Base-by-base conservation (phyloP, 2,888 invertebrate genomes). In the Sesamia inferens region DNA sequence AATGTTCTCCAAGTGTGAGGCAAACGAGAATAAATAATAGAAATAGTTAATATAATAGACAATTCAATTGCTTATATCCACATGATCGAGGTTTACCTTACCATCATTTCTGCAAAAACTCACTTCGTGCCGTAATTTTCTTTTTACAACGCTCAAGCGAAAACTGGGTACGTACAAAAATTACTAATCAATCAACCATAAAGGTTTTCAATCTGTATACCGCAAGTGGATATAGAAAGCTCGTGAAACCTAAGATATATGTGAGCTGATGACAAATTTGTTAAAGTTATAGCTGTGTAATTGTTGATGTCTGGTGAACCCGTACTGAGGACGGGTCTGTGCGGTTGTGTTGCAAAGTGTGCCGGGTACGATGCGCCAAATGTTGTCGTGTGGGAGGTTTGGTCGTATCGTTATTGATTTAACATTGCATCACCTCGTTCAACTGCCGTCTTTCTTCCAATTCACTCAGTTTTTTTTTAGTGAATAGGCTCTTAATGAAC, bases 181-280 rank as follows among this genome's bases (percentile, higher is more conserved):
- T 71, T 24, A 58, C 11, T 31, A 78, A 71, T 82, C 82, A 65
- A 71, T 71, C 63, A 78, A 67, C 63, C 66, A 78, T 58, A 63
- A 76, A 81, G 57, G 54, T 66, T 77, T 70, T 42, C 54, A 81
- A 69, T 66, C 57, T 58, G 51, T 39, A 61, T 39, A 74, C 63
- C 59, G 24, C 74, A 69, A 73, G 48, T 62, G 39, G 42, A 24
- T 24, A 80, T 82, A 83, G 89, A 90, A 88, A 88, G 87, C 83
- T 71, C 74, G 70, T 77, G 76, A 75, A 80, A 79, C 70, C 75
- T 76, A 65, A 82, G 84, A 79, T 51, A 63, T 67, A 69, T 70
- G 63, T 42, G 42, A 63, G 71, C 54, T 74, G 79, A 77, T 76
- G 68, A 75, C 47, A 69, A 75, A 58, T 39, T 65, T 31, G 39